Percentiles rank a stretch among this genome's conserved stretches.
phyloP scores from a whole-genome alignment of 92 coral and sea anemone species.

The Epizoanthus ramosus region DNA sequence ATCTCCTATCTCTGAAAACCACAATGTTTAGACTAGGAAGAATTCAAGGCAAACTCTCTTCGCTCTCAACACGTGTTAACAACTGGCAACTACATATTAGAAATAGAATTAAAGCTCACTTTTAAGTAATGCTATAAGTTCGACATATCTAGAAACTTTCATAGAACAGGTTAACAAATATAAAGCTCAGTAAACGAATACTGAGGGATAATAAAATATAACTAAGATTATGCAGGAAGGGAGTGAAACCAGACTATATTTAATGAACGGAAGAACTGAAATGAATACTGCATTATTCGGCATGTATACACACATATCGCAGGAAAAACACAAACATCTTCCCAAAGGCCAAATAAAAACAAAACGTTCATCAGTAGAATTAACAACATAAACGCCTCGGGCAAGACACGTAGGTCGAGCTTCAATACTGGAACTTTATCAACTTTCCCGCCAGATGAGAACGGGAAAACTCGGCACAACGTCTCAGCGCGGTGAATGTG shows the following conservation, averaged over 20 bases:
- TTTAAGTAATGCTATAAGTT: not conserved
- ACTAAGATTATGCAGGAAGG: too few relatives aligned
- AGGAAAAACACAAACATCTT: too few relatives aligned
- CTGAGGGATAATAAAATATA: too few relatives aligned
- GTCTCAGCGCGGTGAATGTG: not conserved
- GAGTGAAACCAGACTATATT: too few relatives aligned
- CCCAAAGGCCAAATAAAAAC: too few relatives aligned
- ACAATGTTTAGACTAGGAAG: constrained; percentile 33
- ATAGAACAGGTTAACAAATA: too few relatives aligned
- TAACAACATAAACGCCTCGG: not conserved
- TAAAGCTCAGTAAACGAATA: too few relatives aligned
- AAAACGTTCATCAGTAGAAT: not conserved
- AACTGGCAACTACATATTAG: not conserved
- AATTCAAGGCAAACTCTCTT: not conserved
- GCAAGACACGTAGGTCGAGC: not conserved
- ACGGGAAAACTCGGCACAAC: not conserved
- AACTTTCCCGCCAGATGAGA: constrained; percentile 14
- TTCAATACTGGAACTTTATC: not conserved
- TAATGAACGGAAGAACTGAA: too few relatives aligned
- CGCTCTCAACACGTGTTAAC: not conserved
- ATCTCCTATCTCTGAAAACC: constrained; percentile 12
- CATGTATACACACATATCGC: too few relatives aligned
- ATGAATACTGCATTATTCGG: too few relatives aligned
- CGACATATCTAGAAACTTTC: too few relatives aligned
- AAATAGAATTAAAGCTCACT: not conserved